Evolutionary conservation across 2,888 invertebrate genomes (phyloP).

Genomic region (Rutpela maculata): DNA sequence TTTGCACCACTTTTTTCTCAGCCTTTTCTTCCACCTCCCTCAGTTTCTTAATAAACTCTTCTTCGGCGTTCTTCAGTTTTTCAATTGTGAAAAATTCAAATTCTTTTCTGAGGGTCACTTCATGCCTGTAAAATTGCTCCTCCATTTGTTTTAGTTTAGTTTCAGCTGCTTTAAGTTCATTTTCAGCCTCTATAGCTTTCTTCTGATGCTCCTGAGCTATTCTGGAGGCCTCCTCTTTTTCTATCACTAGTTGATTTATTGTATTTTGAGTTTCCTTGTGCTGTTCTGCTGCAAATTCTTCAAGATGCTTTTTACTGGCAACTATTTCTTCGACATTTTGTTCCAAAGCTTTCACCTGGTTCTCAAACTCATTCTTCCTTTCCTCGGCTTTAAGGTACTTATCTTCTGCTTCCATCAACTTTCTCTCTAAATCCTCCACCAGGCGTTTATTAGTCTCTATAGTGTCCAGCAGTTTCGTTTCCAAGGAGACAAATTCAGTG

Average conservation of each 20-base stretch:
- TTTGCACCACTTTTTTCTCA: slow-evolving; percentile 65
- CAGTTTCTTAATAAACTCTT: slow-evolving; percentile 62
- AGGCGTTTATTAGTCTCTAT: slow-evolving; percentile 62
- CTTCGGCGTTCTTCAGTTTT: slow-evolving; percentile 62
- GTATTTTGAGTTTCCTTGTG: slow-evolving; percentile 66
- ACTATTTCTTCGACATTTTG: slow-evolving; percentile 57
- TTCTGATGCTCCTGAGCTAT: slow-evolving; percentile 48
- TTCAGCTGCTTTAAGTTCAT: slow-evolving; percentile 60
- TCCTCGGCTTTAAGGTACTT: slow-evolving; percentile 58
- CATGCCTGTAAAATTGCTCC: slow-evolving; percentile 53
- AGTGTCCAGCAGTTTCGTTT: slow-evolving; percentile 28
- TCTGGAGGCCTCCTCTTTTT: slow-evolving; percentile 62
- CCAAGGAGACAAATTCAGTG: slow-evolving; percentile 45
- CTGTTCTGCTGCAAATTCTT: slow-evolving; percentile 62
- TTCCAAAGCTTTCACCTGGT: slow-evolving; percentile 64
- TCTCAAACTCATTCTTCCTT: slow-evolving; percentile 58
- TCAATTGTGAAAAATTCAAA: slow-evolving; percentile 55
- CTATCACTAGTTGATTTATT: slow-evolving; percentile 66
- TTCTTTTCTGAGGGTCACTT: slow-evolving; percentile 55
- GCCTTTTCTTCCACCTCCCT: slow-evolving; percentile 53
- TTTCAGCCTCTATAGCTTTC: slow-evolving; percentile 55
- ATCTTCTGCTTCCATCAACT: slow-evolving; percentile 58
- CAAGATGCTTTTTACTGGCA: slow-evolving; percentile 57
- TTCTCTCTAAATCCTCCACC: slow-evolving; percentile 71
- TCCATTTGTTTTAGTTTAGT: slow-evolving; percentile 58